Evolutionary conservation across 2,113 vertebrate genomes (phyloP).

Genomic region (Lagopus muta): DNA sequence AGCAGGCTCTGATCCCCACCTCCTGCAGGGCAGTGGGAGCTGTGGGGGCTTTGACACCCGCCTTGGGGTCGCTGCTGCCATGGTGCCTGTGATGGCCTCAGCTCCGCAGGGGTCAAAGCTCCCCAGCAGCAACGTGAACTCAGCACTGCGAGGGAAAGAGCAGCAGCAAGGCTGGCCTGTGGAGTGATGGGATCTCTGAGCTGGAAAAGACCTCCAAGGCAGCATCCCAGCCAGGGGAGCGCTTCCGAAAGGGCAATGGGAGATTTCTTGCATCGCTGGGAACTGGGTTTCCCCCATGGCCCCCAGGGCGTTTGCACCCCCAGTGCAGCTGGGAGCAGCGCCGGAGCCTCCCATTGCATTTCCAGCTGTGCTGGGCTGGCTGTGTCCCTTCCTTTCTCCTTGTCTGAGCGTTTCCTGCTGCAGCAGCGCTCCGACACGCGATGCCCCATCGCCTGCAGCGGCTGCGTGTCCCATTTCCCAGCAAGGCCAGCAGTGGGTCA

Average conservation of each 20-base stretch:
- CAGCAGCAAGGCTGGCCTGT: neutral
- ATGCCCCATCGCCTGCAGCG: rapidly evolving
- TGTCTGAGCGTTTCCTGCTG: rapidly evolving
- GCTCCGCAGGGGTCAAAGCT: neutral
- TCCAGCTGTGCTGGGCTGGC: neutral
- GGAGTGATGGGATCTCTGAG: neutral
- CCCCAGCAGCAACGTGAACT: rapidly evolving
- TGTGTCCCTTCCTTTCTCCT: neutral
- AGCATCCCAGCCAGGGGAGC: neutral
- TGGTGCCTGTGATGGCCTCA: too few species aligned
- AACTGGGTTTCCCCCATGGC: neutral
- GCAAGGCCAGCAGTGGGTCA: neutral
- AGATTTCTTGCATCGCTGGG: rapidly evolving
- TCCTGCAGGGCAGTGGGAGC: neutral
- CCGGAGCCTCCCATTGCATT: neutral
- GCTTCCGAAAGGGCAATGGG: neutral
- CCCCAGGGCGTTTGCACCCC: neutral
- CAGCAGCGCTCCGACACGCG: rapidly evolving
- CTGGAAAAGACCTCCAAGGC: neutral
- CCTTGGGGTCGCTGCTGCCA: rapidly evolving
- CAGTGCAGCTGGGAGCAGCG: neutral
- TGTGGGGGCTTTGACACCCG: rapidly evolving
- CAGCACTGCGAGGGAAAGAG: neutral
- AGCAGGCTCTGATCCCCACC: rapidly evolving
- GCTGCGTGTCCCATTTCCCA: neutral